These are phyloP conservation scores for Sitodiplosis mosellana DNA, from an alignment of 1,140 invertebrate species.

Conservation along the genomic window DNA sequence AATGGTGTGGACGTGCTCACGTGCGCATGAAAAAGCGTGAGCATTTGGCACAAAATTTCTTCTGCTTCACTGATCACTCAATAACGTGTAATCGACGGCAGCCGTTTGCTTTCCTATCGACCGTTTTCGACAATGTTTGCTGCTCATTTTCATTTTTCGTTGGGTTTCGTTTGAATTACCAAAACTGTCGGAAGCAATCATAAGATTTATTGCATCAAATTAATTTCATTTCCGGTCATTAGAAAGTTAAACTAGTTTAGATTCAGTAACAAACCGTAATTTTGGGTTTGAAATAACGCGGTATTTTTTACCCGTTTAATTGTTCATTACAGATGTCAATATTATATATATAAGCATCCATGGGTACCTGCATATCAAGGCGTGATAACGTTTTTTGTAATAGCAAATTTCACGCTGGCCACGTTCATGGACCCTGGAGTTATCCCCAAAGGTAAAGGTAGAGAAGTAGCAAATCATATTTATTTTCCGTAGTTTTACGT, in stretches of 20 bases:
- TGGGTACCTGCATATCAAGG: conserved; percentile 86
- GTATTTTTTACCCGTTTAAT: conserved; percentile 8
- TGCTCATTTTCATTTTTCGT: not conserved
- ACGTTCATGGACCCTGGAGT: conserved; percentile 99
- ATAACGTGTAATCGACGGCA: no score
- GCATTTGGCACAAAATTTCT: no score
- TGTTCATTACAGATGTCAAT: conserved; percentile 59
- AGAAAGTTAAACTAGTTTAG: no score
- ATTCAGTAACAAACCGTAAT: no score
- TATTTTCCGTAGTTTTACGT: no score
- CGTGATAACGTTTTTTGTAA: conserved; percentile 87
- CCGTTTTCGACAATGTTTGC: not conserved
- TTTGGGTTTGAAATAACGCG: conserved; percentile 1
- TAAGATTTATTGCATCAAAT: not conserved
- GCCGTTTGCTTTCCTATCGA: no score
- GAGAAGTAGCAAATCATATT: no score
- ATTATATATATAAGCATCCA: conserved; percentile 59
- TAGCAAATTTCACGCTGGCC: conserved; percentile 94
- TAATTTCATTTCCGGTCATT: not conserved
- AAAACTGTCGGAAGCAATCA: not conserved
- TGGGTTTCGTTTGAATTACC: not conserved
- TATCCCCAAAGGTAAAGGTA: conserved; percentile 80
- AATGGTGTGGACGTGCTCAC: no score
- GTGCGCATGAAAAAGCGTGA: no score
- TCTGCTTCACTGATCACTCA: no score